Evolutionary conservation across 2,113 vertebrate genomes (phyloP), one percentile per base, ranked within the genome.

Genomic region (Etheostoma spectabile): DNA sequence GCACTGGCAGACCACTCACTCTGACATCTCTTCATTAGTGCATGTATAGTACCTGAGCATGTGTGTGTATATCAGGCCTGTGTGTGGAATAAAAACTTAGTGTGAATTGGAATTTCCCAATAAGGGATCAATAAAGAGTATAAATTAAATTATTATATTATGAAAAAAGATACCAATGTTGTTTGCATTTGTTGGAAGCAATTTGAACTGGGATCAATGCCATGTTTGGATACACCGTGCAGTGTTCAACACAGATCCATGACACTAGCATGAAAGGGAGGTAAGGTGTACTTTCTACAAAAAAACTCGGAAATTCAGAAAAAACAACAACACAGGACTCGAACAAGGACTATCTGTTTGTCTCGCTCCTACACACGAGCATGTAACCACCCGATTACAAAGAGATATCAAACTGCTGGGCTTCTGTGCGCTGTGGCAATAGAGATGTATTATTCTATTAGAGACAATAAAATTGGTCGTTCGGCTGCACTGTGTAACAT

Each of bases 401-500:
- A 66, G 30, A 67, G 48, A 63, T 46, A 13, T 68, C 48, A 42
- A 42, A 79, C 11, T 49, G 57, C 22, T 21, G 16, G 21, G 46
- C 35, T 14, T 11, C 48, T 77, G 35, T 51, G 12, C 35, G 65
- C 60, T 24, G n/a, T 16, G 57, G 56, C 70, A 15, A 66, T 46
- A 24, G 21, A 21, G 19, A 79, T 75, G 22, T 63, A 48, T 81
- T 48, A 71, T 72, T 62, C 71, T 18, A 75, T 69, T 74, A 77
- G 63, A 74, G 35, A 33, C 35, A 57, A 27, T 83, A 64, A 22
- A 73, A 78, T 65, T 63, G 59, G 49, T 74, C n/a, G 68, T 84
- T 74, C 61, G 42, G 68, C 61, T 53, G 19, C 15, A 8, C 68
- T 74, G 60, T 52, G 68, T 30, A 74, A 68, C 73, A 75, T 82